Percentiles rank a stretch among this genome's conserved stretches.
Evolutionary conservation across 2,113 vertebrate species (phyloP).

Genomic region (Neodontobutis hainanensis): DNA sequence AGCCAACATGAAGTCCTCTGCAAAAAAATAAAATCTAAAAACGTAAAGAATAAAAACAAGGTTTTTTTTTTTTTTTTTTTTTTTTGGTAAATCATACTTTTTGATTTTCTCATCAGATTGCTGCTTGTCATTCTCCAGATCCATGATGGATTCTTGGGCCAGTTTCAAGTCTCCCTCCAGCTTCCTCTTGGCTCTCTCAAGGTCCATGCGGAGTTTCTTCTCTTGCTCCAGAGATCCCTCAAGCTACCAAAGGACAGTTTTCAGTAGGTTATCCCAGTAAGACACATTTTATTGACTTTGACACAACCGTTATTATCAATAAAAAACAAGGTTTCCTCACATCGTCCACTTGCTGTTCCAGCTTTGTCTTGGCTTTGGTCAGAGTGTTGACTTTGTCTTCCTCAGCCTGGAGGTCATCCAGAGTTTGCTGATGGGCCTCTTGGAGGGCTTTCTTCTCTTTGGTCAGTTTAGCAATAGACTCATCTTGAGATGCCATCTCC

Average conservation of each 20-base stretch:
- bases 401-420: constrained; percentile 86
- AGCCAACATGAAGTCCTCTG: too few species aligned
- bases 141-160: constrained; percentile 76
- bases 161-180: constrained; percentile 77
- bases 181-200: constrained; percentile 81
- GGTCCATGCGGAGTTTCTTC: constrained; percentile 85
- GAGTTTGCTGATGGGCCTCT: constrained; percentile 84
- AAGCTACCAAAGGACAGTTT: constrained; percentile 62
- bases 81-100: constrained; percentile 57
- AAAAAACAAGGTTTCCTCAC: constrained; percentile 44
- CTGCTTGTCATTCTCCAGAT: constrained; percentile 76
- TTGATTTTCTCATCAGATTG: constrained; percentile 70
- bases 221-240: constrained; percentile 88
- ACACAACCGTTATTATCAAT: background rate
- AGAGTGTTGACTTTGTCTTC: constrained; percentile 86
- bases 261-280: background rate
- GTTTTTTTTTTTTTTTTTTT: too few species aligned
- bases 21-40: too few species aligned
- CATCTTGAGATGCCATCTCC: constrained; percentile 80
- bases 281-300: background rate
- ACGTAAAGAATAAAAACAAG: too few species aligned
- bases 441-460: constrained; percentile 89
- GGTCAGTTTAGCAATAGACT: constrained; percentile 80
- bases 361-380: constrained; percentile 77
- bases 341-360: constrained; percentile 81